These are phyloP conservation scores for Propithecus perrieri DNA, from an alignment of 2,797 vertebrate genomes.

Conservation along the genomic window DNA sequence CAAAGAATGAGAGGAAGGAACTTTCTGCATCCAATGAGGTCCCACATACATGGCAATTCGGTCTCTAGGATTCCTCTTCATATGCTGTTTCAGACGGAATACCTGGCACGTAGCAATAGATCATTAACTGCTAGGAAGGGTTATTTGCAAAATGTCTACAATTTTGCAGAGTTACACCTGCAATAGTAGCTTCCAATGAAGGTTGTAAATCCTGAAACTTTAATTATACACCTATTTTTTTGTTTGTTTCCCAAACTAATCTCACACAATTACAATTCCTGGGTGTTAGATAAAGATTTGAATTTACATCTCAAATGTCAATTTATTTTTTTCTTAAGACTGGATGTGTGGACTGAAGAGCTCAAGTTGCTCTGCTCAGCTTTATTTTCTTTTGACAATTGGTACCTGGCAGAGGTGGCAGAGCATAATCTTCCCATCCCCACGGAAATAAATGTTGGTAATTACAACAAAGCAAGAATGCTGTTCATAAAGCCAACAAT, in stretches of 20 bases:
- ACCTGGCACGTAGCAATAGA: neutral
- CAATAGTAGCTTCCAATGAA: neutral
- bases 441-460: neutral
- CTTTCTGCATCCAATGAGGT: neutral
- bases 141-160: neutral
- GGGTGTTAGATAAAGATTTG: neutral
- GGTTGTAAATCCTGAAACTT: neutral
- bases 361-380: neutral
- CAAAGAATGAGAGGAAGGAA: neutral
- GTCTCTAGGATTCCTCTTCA: neutral
- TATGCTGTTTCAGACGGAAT: neutral
- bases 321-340: neutral
- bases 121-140: neutral
- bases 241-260: neutral
- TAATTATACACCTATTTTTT: neutral
- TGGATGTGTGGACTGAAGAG: neutral
- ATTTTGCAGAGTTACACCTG: neutral
- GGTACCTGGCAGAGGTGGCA: neutral
- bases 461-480: neutral
- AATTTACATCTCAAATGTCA: slow-evolving; percentile 7
- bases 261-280: neutral
- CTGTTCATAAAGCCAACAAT: neutral
- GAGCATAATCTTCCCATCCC: neutral
- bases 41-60: fast-evolving
- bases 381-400: neutral